phyloP scores from a whole-genome alignment of 2,797 vertebrate species.

The Petrocephalus schoutedeni region DNA sequence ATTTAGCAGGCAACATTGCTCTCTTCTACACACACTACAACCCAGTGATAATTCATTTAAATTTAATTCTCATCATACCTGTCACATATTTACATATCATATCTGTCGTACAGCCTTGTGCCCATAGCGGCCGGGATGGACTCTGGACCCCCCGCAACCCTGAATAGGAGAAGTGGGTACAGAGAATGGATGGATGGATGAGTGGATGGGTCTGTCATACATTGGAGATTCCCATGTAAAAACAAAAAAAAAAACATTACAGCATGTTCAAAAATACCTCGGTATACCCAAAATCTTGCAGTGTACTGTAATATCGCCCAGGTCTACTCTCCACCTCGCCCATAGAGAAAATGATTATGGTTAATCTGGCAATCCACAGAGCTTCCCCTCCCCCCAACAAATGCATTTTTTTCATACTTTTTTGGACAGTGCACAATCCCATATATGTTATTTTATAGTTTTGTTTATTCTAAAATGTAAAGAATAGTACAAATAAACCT shows the following conservation, averaged over 20 bases:
- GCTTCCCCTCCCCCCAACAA: background rate
- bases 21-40: background rate
- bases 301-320: background rate
- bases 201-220: background rate
- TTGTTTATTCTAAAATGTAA: background rate
- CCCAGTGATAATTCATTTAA: background rate
- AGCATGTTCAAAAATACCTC: background rate
- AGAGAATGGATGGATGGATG: background rate
- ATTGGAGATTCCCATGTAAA: background rate
- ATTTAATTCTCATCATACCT: background rate
- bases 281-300: background rate
- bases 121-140: background rate
- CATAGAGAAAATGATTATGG: background rate
- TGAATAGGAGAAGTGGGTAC: background rate
- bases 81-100: background rate
- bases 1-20: background rate
- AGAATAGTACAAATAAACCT: background rate
- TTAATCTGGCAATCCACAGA: background rate
- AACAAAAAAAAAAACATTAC: background rate
- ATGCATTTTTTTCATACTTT: background rate
- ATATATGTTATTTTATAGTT: background rate
- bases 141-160: background rate
- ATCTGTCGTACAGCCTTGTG: background rate
- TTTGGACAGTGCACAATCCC: background rate
- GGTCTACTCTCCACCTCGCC: background rate